Conservation (phyloP, 2,888 invertebrate genomes). For the Gymnocheta viridis region DNA sequence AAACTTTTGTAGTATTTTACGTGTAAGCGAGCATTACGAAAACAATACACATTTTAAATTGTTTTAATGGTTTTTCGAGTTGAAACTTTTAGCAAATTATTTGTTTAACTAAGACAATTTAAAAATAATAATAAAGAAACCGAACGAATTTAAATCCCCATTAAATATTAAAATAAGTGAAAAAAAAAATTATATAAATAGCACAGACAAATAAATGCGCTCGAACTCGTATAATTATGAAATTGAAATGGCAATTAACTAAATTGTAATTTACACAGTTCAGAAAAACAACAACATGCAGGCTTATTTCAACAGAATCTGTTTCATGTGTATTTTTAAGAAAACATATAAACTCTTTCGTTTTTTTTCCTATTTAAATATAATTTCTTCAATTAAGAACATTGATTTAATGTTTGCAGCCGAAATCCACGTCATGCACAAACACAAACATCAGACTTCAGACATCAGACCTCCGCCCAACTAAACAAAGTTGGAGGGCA, state of each 20-base stretch:
- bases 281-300: not conserved
- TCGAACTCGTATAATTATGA: not conserved
- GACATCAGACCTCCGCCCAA: not conserved
- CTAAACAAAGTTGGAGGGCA: not conserved
- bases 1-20: conserved; percentile 75
- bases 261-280: conserved; percentile 25
- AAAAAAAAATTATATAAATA: conserved; percentile 10
- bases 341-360: conserved; percentile 10
- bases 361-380: not conserved
- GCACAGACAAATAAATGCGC: not conserved
- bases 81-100: conserved; percentile 65
- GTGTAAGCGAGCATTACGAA: conserved; percentile 73
- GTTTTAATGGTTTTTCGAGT: conserved; percentile 81
- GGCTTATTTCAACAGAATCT: conserved; percentile 8
- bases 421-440: not conserved
- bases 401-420: conserved; percentile 79
- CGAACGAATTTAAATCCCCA: not conserved
- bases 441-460: conserved; percentile 5
- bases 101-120: conserved; percentile 33
- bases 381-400: conserved; percentile 52
- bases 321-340: conserved; percentile 25
- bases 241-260: conserved; percentile 18
- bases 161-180: not conserved
- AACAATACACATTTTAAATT: conserved; percentile 79
- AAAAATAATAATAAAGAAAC: conserved; percentile 22